phyloP scores from a whole-genome alignment of 1,140 invertebrate species.

The Zeugodacus cucurbitae region DNA sequence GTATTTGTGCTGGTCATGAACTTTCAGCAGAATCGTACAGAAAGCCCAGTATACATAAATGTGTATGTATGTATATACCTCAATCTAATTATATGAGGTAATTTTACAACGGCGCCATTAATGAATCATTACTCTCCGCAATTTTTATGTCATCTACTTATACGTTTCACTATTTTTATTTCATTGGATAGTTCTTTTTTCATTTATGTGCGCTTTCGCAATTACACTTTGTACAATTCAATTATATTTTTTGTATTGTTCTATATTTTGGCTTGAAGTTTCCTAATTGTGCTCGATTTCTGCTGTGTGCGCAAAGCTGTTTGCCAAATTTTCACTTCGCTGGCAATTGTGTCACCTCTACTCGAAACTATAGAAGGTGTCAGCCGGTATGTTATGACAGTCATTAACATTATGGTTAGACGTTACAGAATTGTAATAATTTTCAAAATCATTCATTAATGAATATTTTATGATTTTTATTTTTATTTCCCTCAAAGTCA shows the following conservation, averaged over 20 bases:
- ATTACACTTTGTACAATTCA: background rate
- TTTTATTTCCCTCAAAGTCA: background rate
- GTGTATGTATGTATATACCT: background rate
- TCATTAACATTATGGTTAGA: background rate
- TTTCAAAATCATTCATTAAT: too few relatives aligned
- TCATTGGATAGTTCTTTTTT: background rate
- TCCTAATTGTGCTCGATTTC: background rate
- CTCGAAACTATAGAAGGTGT: background rate
- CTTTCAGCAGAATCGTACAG: too few relatives aligned
- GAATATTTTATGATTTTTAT: background rate
- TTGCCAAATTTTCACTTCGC: background rate
- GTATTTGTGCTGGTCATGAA: too few relatives aligned
- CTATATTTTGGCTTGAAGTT: background rate
- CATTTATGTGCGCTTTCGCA: background rate
- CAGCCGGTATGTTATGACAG: background rate
- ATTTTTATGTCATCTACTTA: background rate
- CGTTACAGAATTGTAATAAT: too few relatives aligned
- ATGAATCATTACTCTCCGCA: background rate
- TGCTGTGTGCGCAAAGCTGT: background rate
- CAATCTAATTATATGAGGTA: background rate
- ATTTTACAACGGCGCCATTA: background rate
- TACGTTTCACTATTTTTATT: background rate
- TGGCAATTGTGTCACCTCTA: background rate
- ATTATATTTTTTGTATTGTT: conserved; percentile 4
- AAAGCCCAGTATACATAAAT: background rate